Evolutionary conservation across 2,888 invertebrate genomes (phyloP).

Genomic region (Philereme transversata): DNA sequence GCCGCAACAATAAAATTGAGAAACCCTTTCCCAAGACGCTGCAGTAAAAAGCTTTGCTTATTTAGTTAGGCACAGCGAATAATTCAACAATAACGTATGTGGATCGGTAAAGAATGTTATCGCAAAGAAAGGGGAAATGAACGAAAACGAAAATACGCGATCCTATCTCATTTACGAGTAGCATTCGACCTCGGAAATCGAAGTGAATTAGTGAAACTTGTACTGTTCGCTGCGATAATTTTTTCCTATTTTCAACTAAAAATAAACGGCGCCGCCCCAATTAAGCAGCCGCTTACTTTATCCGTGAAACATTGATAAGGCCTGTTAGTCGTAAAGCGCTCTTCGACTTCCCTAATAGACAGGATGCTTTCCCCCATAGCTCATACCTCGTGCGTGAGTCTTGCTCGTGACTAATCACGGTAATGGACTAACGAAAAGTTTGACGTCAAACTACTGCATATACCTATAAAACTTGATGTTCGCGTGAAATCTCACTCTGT

Average conservation of each 20-base stretch:
- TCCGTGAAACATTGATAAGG: slow-evolving; percentile 77
- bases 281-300: slow-evolving; percentile 41
- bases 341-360: slow-evolving; percentile 2
- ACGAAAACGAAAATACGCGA: slow-evolving; percentile 34
- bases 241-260: slow-evolving; percentile 73
- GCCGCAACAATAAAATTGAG: slow-evolving; percentile 20
- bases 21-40: slow-evolving; percentile 20
- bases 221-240: slow-evolving; percentile 63
- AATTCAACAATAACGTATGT: slow-evolving; percentile 23
- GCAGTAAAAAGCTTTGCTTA: slow-evolving; percentile 14
- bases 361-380: slow-evolving; percentile 1
- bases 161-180: slow-evolving; percentile 58
- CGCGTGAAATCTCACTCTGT: slow-evolving; percentile 36
- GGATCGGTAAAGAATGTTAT: slow-evolving; percentile 30
- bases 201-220: slow-evolving; percentile 68
- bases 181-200: slow-evolving; percentile 45
- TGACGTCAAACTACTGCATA: slow-evolving; percentile 53
- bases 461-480: slow-evolving; percentile 48
- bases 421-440: slow-evolving; percentile 78
- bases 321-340: slow-evolving; percentile 47
- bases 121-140: slow-evolving; percentile 24
- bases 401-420: slow-evolving; percentile 61
- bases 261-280: slow-evolving; percentile 61
- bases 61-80: slow-evolving; percentile 21
- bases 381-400: slow-evolving; percentile 31